Conservation (phyloP, 2,888 invertebrate species). For the Fabriciana adippe region DNA sequence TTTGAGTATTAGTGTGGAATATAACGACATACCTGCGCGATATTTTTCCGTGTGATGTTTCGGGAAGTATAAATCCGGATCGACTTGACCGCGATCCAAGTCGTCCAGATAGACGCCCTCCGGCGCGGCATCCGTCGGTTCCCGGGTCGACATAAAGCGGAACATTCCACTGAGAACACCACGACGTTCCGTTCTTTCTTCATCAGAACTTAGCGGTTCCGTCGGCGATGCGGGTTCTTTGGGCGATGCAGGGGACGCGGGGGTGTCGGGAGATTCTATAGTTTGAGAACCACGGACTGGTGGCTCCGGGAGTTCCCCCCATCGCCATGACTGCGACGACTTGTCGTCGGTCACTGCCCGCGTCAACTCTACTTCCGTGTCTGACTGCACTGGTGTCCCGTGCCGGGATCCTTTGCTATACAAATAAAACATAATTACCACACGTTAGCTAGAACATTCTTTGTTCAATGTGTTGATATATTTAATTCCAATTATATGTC, state of each 20-base stretch:
- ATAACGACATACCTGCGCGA: constrained; percentile 60
- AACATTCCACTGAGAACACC: constrained; percentile 96
- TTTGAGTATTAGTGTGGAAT: background rate
- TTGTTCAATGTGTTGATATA: too few species aligned
- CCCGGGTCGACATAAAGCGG: constrained; percentile 88
- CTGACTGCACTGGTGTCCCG: constrained; percentile 94
- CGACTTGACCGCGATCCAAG: constrained; percentile 92
- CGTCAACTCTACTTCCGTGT: constrained; percentile 94
- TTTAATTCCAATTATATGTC: too few species aligned
- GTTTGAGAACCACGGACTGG: constrained; percentile 58
- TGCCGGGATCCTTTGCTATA: constrained; percentile 84
- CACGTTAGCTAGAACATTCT: too few species aligned
- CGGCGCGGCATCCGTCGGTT: constrained; percentile 73
- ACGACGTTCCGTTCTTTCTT: constrained; percentile 70
- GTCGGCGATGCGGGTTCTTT: constrained; percentile 62
- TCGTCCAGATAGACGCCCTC: constrained; percentile 97
- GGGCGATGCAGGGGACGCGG: constrained; percentile 56
- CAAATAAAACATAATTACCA: constrained; percentile 6
- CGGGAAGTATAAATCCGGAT: constrained; percentile 96
- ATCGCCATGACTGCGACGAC: constrained; percentile 90
- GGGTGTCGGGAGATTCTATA: constrained; percentile 52
- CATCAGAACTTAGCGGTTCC: constrained; percentile 76
- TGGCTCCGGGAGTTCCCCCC: constrained; percentile 92
- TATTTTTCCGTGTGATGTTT: constrained; percentile 83
- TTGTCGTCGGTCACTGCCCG: constrained; percentile 70